A percentile compares a stretch with the other conserved stretches of the same genome.
Evolutionary conservation across 2,797 vertebrate genomes (phyloP).

Genomic region (Phalloptychus januarius): DNA sequence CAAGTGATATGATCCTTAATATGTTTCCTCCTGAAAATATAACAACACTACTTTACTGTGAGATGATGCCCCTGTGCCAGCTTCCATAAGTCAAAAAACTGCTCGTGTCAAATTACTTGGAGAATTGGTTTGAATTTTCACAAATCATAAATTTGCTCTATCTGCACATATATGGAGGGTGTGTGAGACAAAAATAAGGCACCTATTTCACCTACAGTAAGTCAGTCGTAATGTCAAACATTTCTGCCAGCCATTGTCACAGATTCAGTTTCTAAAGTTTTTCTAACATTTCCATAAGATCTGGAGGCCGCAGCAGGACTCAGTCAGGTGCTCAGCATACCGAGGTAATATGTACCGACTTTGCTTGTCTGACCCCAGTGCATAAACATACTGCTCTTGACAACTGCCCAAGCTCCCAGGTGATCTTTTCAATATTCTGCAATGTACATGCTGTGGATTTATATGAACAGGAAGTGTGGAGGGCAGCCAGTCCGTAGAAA

Average conservation of each 20-base stretch:
- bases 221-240: neutral
- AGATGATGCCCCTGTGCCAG: neutral
- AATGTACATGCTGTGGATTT: neutral
- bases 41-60: neutral
- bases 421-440: conserved; percentile 6
- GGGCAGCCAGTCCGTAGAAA: conserved; percentile 1
- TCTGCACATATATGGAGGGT: no score
- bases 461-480: conserved; percentile 7
- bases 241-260: neutral
- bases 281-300: neutral
- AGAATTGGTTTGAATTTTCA: neutral
- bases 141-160: no score
- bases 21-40: neutral
- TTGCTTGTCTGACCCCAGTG: conserved; percentile 1
- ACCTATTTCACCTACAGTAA: neutral
- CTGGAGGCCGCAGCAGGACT: neutral
- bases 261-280: neutral
- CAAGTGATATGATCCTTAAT: neutral
- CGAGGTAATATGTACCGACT: neutral
- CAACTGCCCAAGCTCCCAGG: neutral
- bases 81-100: neutral
- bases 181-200: neutral
- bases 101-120: neutral
- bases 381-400: conserved; percentile 3
- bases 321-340: neutral